Evolutionary conservation across 2,797 vertebrate genomes (phyloP).

Genomic region (Gymnoscopelus braueri): DNA sequence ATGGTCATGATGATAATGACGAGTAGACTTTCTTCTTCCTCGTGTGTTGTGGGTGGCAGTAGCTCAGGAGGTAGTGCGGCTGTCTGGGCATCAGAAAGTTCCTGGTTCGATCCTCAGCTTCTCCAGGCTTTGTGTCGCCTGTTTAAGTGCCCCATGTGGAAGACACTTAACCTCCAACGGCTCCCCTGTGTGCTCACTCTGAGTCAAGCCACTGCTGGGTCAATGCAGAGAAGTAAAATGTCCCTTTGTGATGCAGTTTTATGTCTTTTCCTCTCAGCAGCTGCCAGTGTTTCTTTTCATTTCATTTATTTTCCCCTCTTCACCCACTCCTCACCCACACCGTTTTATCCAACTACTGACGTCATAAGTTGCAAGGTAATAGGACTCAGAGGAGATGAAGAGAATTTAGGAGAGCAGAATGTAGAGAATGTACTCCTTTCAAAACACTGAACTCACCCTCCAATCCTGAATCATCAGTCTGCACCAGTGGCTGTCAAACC

Average conservation of each 20-base stretch:
- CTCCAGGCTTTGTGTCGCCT: no score
- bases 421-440: constrained; percentile 35
- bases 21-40: constrained; percentile 1
- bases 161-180: no score
- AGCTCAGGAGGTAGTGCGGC: no score
- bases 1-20: not conserved
- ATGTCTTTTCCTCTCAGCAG: constrained; percentile 42
- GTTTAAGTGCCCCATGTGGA: no score
- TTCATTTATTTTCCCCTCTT: constrained; percentile 31
- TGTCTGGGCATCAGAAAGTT: no score
- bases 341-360: constrained; percentile 49
- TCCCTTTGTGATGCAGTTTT: constrained; percentile 44
- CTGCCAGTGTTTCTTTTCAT: constrained; percentile 37
- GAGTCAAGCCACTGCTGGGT: no score
- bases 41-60: constrained; percentile 4
- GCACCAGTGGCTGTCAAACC: not conserved
- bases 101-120: no score
- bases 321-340: constrained; percentile 52
- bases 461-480: constrained; percentile 52
- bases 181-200: no score
- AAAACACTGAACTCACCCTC: constrained; percentile 38
- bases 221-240: no score
- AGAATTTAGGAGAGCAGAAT: constrained; percentile 33
- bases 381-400: constrained; percentile 24
- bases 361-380: constrained; percentile 54